Conservation (phyloP, 2,113 vertebrate species). For the Mormoops blainvillei region DNA sequence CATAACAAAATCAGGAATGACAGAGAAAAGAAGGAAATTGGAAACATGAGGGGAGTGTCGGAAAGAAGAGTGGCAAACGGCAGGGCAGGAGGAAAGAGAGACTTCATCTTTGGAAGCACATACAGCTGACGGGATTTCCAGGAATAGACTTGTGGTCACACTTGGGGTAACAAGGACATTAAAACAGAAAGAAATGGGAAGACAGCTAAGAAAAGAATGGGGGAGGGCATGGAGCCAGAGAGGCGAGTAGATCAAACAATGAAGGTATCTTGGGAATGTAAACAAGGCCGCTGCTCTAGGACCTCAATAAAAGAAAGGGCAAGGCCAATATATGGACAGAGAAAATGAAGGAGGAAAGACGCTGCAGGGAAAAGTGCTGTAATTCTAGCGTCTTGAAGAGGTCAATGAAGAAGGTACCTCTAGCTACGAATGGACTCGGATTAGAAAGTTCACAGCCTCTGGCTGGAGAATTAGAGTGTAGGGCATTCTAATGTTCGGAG, state of each 20-base stretch:
- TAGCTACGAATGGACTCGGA: too few relatives aligned
- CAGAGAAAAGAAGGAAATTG: neutral
- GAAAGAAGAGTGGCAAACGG: neutral
- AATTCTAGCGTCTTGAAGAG: neutral
- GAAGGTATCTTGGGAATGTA: neutral
- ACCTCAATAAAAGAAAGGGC: neutral
- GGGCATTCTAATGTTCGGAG: fast-evolving
- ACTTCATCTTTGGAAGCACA: neutral
- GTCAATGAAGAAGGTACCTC: neutral
- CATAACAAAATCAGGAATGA: neutral
- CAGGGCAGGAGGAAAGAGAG: neutral
- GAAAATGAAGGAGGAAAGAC: neutral
- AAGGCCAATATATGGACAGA: too few relatives aligned
- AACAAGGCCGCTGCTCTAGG: neutral
- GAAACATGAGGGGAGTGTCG: neutral
- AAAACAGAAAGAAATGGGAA: neutral
- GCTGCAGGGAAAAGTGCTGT: neutral
- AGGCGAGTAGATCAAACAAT: neutral
- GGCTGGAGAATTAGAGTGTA: neutral
- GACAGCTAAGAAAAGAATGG: neutral
- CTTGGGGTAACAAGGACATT: neutral
- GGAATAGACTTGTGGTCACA: neutral
- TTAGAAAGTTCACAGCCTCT: neutral
- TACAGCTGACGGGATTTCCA: neutral
- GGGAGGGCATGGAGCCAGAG: neutral